Evolutionary conservation across 2,888 invertebrate species (phyloP), one percentile per base, ranked within the genome.

Genomic region (Hedya salicella): DNA sequence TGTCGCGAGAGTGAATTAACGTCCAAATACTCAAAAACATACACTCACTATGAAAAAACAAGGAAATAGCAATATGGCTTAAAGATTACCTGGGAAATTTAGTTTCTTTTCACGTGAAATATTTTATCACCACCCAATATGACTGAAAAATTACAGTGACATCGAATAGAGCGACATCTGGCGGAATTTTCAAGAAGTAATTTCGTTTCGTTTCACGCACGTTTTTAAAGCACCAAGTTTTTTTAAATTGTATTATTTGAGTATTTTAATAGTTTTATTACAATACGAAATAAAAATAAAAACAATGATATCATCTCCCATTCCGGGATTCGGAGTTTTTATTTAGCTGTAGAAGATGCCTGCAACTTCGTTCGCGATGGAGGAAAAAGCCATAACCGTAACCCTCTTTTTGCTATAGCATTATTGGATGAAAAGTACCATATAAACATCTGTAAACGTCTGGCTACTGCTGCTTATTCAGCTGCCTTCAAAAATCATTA

Each of bases 1-100:
- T 39, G n/a, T 8, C 11, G 42, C 0, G 25, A 48, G 42, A 16
- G 8, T 13, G 32, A 14, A 21, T 46, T 16, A 9, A 52, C 30
- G 9, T 63, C 56, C 62, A 68, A 70, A 72, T 54, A 19, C 49
- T 25, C 32, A 42, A 53, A 50, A 52, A 19, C 39, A 63, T 46
- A 42, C 30, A 68, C 32, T 44, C 52, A 60, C 64, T 67, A 67
- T 44, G 40, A n/a, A 32, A 56, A 3, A 46, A 53, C 60, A 59
- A 13, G 49, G 32, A 48, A 50, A 11, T 39, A 11, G 19, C 11
- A 40, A 25, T 36, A 48, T 13, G 44, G 40, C 25, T 69, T 72
- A 9, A 14, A 49, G 11, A 53, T 81, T 81, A 81, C 81, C 81
- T 81, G 76, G 68, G 63, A 70, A 71, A 72, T 74, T 69, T 70